Conservation (phyloP, 2,113 vertebrate genomes). For the Opisthocomus hoazin region DNA sequence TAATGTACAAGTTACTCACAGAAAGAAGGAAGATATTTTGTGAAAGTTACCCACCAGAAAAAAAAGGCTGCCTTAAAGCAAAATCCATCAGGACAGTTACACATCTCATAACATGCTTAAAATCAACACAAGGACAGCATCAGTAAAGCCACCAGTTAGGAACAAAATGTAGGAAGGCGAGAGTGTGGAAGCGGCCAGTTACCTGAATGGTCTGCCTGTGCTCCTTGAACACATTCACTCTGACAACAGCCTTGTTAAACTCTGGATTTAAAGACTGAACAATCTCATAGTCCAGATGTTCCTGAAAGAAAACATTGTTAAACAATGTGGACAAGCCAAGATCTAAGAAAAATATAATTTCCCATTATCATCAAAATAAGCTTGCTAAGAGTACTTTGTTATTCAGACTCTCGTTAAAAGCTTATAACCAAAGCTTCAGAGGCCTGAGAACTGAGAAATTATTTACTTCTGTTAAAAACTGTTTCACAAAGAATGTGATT, state of each 20-base stretch:
- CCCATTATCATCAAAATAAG: not conserved
- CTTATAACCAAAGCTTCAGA: not conserved
- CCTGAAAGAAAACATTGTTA: conserved; percentile 65
- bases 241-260: conserved; percentile 95
- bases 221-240: conserved; percentile 96
- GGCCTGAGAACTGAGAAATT: not conserved
- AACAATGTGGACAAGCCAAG: not conserved
- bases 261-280: conserved; percentile 97
- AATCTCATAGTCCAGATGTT: conserved; percentile 97
- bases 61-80: not conserved
- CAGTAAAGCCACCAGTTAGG: not conserved
- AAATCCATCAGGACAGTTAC: not conserved
- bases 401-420: not conserved
- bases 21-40: not conserved
- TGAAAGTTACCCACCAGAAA: not conserved
- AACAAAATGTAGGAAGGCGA: not conserved
- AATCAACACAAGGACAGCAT: not conserved
- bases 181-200: not conserved
- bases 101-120: not conserved
- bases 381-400: not conserved
- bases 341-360: not conserved
- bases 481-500: not conserved
- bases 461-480: not conserved
- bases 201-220: conserved; percentile 98
- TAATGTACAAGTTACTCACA: not conserved